These are phyloP conservation scores for Conistra vaccinii DNA, from an alignment of 2,888 invertebrate species.

Conservation along the genomic window DNA sequence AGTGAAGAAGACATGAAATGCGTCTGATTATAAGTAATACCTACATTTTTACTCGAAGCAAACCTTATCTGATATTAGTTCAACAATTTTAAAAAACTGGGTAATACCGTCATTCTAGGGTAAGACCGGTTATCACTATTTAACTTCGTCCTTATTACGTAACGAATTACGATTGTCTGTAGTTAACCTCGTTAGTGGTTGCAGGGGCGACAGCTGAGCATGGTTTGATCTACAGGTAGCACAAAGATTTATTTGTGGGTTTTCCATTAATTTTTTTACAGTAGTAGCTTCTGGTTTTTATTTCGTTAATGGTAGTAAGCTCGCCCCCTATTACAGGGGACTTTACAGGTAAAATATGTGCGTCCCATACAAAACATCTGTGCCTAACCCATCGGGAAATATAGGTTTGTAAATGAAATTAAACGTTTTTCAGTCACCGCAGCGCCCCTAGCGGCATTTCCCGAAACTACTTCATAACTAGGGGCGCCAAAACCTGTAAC, in stretches of 20 bases:
- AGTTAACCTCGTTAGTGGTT: not conserved
- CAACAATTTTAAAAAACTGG: not conserved
- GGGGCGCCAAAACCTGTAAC: slow-evolving; percentile 59
- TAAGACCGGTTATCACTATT: not conserved
- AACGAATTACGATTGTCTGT: too few relatives aligned
- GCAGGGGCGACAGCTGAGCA: not conserved
- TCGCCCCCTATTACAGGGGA: not conserved
- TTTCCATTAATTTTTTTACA: not conserved
- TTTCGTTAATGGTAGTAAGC: not conserved
- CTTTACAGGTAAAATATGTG: not conserved
- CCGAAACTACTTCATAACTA: slow-evolving; percentile 33
- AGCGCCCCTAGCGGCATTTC: slow-evolving; percentile 43
- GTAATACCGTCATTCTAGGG: not conserved
- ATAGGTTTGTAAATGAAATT: not conserved
- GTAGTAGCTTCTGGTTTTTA: not conserved
- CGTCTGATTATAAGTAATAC: too few relatives aligned
- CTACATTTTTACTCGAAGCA: too few relatives aligned
- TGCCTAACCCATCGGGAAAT: not conserved
- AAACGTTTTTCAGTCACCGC: not conserved
- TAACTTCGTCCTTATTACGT: not conserved
- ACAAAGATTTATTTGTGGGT: not conserved
- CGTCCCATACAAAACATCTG: not conserved
- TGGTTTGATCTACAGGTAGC: not conserved
- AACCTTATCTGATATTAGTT: too few relatives aligned
- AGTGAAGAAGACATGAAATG: too few relatives aligned